These are phyloP conservation scores for Athripsodes cinereus DNA, from an alignment of 2,888 invertebrate species.

Conservation along the genomic window DNA sequence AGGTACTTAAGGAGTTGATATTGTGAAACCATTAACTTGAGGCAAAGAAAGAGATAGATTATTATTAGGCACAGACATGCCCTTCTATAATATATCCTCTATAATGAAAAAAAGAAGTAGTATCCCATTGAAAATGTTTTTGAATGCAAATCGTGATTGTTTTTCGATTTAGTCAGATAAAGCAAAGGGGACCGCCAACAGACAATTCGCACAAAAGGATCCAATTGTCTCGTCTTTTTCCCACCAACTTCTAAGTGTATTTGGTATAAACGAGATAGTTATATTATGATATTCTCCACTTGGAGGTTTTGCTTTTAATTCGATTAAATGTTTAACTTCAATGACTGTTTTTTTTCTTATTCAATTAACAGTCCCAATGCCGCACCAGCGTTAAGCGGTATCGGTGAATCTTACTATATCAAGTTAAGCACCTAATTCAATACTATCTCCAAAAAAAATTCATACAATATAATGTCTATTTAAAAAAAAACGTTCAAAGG, in stretches of 20 bases:
- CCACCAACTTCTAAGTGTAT: background rate
- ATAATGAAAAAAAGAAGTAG: conserved; percentile 23
- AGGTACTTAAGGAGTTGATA: background rate
- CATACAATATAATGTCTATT: background rate
- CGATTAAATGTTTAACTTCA: conserved; percentile 8
- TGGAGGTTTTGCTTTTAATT: conserved; percentile 1
- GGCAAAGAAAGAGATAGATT: background rate
- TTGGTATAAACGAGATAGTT: conserved; percentile 3
- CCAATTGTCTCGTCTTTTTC: conserved; percentile 10
- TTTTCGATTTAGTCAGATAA: conserved; percentile 28
- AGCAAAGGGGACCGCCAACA: conserved; percentile 28
- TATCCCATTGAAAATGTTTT: conserved; percentile 28
- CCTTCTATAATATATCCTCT: conserved; percentile 11
- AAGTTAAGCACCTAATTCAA: background rate
- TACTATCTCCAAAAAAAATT: background rate
- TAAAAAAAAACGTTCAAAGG: too few species aligned
- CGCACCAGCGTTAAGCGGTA: background rate
- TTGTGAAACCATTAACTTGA: background rate
- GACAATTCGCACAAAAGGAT: conserved; percentile 9
- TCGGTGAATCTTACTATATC: background rate
- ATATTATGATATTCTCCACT: background rate
- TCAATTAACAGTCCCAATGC: conserved; percentile 6
- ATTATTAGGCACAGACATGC: conserved; percentile 4
- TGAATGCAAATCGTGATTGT: conserved; percentile 29
- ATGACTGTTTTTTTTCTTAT: conserved; percentile 5